Conservation (phyloP, 1,140 invertebrate species). For the Drosophila saltans region DNA sequence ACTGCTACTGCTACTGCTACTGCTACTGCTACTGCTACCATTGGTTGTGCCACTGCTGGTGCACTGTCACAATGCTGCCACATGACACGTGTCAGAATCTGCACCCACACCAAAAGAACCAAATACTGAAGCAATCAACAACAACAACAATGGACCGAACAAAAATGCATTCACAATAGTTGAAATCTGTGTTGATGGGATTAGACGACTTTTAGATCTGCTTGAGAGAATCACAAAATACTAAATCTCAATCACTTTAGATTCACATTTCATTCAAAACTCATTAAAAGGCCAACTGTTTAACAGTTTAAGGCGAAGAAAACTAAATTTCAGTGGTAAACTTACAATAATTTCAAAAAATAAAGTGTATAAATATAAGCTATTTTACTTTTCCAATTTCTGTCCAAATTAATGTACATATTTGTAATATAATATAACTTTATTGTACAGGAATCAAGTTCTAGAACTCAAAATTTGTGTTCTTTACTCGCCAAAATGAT, state of each 20-base stretch:
- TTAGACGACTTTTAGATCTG: neutral
- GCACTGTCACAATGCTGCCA: slow-evolving; percentile 65
- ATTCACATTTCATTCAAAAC: neutral
- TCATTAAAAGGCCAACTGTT: neutral
- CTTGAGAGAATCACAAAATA: neutral
- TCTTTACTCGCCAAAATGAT: too few species aligned
- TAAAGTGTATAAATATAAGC: too few species aligned
- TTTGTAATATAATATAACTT: too few species aligned
- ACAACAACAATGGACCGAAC: slow-evolving; percentile 3
- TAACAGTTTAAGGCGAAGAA: too few species aligned
- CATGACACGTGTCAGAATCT: slow-evolving; percentile 71
- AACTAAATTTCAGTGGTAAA: too few species aligned
- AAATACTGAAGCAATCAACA: neutral
- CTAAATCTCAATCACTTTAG: neutral
- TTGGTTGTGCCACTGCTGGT: slow-evolving; percentile 26
- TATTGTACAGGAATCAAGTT: too few species aligned
- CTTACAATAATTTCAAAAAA: too few species aligned
- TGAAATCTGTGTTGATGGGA: neutral
- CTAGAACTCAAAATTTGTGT: too few species aligned
- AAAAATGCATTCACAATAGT: neutral
- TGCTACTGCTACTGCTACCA: neutral
- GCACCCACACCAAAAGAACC: slow-evolving; percentile 30
- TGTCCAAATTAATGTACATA: too few species aligned
- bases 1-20: slow-evolving; percentile 8
- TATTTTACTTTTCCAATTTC: too few species aligned